Conservation (phyloP, 23 tunicate genomes). For the Phallusia fumigata region DNA sequence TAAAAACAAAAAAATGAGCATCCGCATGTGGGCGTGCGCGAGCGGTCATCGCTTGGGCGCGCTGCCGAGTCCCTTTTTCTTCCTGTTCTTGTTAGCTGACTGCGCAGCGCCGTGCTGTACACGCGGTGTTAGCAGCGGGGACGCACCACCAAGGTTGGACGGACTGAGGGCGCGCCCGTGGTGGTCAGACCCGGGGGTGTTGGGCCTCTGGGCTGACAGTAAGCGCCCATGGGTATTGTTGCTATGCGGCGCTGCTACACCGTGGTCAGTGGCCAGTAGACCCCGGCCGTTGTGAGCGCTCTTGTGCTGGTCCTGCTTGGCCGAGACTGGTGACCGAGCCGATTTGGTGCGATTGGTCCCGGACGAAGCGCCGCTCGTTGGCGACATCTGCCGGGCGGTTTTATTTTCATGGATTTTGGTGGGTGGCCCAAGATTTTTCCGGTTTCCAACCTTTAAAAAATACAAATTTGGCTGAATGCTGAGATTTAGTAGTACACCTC, state of each 20-base stretch:
- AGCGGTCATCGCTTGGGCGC: slow-evolving; percentile 9
- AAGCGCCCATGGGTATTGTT: slow-evolving; percentile 12
- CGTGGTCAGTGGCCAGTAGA: neutral
- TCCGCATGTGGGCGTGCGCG: neutral
- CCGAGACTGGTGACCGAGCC: neutral
- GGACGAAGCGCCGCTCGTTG: neutral
- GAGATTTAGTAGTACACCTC: too few relatives aligned
- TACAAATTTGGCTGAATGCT: neutral
- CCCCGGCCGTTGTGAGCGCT: neutral
- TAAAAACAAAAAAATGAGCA: too few relatives aligned
- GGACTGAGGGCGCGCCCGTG: slow-evolving; percentile 12
- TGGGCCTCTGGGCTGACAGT: slow-evolving; percentile 1
- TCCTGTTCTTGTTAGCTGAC: neutral
- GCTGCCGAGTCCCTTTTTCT: neutral
- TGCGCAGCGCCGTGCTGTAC: slow-evolving; percentile 21
- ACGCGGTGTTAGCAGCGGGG: slow-evolving; percentile 34
- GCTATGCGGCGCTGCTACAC: neutral
- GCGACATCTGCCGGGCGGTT: slow-evolving; percentile 8
- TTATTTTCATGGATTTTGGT: slow-evolving; percentile 66
- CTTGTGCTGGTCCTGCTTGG: neutral
- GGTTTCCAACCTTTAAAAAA: neutral
- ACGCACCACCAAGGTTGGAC: neutral
- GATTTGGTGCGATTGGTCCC: neutral
- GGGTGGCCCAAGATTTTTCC: slow-evolving; percentile 29
- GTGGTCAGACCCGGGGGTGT: slow-evolving; percentile 23